A percentile compares a stretch with the other conserved stretches of the same genome.
phyloP scores from a whole-genome alignment of 2,797 vertebrate genomes.

The Gadopsis bispinosus region DNA sequence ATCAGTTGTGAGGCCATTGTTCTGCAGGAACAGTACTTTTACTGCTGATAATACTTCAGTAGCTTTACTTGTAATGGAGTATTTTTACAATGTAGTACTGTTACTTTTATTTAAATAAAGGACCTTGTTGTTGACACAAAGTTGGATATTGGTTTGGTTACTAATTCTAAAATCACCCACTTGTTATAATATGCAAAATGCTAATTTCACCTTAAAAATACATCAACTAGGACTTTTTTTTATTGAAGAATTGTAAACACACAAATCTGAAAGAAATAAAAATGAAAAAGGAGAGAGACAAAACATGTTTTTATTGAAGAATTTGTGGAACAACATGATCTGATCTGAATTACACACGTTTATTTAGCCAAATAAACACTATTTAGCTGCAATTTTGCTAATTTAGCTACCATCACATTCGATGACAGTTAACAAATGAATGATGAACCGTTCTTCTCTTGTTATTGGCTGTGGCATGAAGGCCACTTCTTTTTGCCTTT shows the following conservation, averaged over 20 bases:
- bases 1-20: not conserved
- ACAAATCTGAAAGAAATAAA: not conserved
- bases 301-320: slow-evolving; percentile 5
- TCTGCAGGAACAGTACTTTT: not conserved
- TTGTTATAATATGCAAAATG: not conserved
- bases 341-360: slow-evolving; percentile 28
- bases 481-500: slow-evolving; percentile 13
- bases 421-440: slow-evolving; percentile 40
- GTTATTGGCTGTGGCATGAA: slow-evolving; percentile 41
- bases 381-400: too few species aligned
- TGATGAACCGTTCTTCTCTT: slow-evolving; percentile 39
- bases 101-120: not conserved
- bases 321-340: not conserved
- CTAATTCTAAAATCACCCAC: not conserved
- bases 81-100: not conserved
- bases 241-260: slow-evolving; percentile 6
- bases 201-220: not conserved
- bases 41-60: not conserved
- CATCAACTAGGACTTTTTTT: not conserved
- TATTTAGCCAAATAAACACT: slow-evolving; percentile 57
- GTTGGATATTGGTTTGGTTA: not conserved
- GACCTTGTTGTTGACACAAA: not conserved
- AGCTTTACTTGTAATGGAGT: not conserved
- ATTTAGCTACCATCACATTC: slow-evolving; percentile 43
- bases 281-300: not conserved